Conservation (phyloP, 2,797 vertebrate genomes). For the Prunella strophiata region DNA sequence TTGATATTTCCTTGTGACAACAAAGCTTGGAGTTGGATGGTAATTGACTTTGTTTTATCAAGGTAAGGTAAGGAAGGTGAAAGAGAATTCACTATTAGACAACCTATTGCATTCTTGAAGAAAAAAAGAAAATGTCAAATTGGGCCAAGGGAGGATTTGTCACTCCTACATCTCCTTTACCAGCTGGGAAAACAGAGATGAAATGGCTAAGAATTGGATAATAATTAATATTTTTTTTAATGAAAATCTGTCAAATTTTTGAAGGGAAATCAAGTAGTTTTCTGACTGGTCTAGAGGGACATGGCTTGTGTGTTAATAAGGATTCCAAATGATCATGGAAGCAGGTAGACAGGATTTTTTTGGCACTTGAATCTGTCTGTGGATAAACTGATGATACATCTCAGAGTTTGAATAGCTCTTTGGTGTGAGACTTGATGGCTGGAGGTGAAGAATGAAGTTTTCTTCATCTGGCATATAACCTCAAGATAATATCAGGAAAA, state of each 20-base stretch:
- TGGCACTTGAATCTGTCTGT: not conserved
- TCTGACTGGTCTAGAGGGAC: not conserved
- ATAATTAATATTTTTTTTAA: not conserved
- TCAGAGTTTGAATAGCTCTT: not conserved
- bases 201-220: not conserved
- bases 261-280: not conserved
- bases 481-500: not conserved
- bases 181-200: not conserved
- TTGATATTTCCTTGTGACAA: not conserved
- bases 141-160: not conserved
- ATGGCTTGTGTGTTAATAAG: not conserved
- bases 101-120: not conserved
- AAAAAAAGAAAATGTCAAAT: not conserved
- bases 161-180: not conserved
- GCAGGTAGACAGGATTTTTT: not conserved
- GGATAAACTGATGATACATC: not conserved
- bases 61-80: not conserved
- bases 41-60: not conserved
- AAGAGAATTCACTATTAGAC: not conserved
- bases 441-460: not conserved
- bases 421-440: not conserved
- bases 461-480: not conserved
- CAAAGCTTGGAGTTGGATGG: not conserved
- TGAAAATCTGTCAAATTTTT: not conserved
- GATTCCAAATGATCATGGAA: not conserved